Evolutionary conservation across 2,113 vertebrate species (phyloP), one percentile per base, ranked within the genome.

Genomic region (Meleagris gallopavo): DNA sequence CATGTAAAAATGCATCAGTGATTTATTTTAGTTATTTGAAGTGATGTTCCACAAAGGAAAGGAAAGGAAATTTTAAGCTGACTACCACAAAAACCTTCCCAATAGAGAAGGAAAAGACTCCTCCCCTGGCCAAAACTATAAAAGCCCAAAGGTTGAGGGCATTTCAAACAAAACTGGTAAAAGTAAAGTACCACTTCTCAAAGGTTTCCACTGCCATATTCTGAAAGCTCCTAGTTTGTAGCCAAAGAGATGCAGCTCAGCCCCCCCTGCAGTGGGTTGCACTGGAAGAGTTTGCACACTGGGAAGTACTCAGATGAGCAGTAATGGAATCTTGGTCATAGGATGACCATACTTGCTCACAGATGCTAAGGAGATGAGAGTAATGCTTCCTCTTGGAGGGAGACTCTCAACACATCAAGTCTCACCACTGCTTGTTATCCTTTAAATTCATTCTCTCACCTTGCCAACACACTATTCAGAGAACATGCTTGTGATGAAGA

Each of bases 261-360:
- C 14, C 7, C 29, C 3, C 0, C 16, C 36, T n/a, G 29, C 2
- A 0, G 34, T 9, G 38, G 11, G 14, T 66, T 66, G 45, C 52
- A 10, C 22, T 30, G 7, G 13, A 36, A n/a, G 74, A 36, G 8
- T 45, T 24, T 52, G 50, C 27, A 20, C 18, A 54, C 60, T 60
- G 38, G 22, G 38, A 61, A 24, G 20, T 30, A n/a, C 29, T 61
- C 38, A 43, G 60, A 38, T 22, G 40, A 83, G 40, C 25, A 57
- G 32, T 10, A 14, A 19, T 2, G 54, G 30, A 14, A 27, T 25
- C 13, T 64, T 41, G 72, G 40, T 24, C 67, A 40, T 4, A 20
- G 13, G 30, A 46, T 34, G 29, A 48, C 34, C 46, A 7, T 9
- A 69, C 32, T 80, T 62, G 10, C 9, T 67, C 20, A 55, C 0